A percentile compares a stretch with the other conserved stretches of the same genome.
phyloP scores from a whole-genome alignment of 2,888 invertebrate species.

The Scaptomyza reducta region DNA sequence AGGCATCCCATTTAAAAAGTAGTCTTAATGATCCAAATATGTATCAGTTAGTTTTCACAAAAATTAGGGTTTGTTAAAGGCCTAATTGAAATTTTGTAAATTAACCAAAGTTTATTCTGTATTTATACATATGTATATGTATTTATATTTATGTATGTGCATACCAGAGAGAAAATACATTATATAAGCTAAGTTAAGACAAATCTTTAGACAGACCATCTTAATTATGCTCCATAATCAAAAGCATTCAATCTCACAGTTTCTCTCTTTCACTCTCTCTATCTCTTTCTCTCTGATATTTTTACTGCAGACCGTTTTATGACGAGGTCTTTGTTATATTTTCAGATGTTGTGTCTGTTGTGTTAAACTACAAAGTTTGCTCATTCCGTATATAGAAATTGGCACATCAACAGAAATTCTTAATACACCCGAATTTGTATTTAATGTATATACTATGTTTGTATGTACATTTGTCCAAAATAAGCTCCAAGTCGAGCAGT shows the following conservation, averaged over 20 bases:
- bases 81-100: slow-evolving; percentile 13
- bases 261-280: neutral
- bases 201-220: slow-evolving; percentile 8
- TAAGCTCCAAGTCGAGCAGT: slow-evolving; percentile 16
- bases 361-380: slow-evolving; percentile 11
- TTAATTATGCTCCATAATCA: neutral
- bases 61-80: slow-evolving; percentile 1
- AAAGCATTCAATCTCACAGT: slow-evolving; percentile 2
- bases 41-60: slow-evolving; percentile 22
- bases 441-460: slow-evolving; percentile 2
- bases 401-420: slow-evolving; percentile 2
- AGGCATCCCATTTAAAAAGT: slow-evolving; percentile 15
- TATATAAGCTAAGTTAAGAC: slow-evolving; percentile 3
- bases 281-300: slow-evolving; percentile 3
- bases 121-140: slow-evolving; percentile 9
- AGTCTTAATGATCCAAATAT: slow-evolving; percentile 15
- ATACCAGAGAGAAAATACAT: slow-evolving; percentile 21
- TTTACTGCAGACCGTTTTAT: neutral
- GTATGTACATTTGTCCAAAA: slow-evolving; percentile 11
- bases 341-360: neutral
- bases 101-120: slow-evolving; percentile 16
- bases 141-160: slow-evolving; percentile 6
- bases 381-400: neutral
- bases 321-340: neutral
- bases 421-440: neutral